Base-by-base conservation (phyloP, 2,888 invertebrate species). In the Nephrotoma appendiculata region DNA sequence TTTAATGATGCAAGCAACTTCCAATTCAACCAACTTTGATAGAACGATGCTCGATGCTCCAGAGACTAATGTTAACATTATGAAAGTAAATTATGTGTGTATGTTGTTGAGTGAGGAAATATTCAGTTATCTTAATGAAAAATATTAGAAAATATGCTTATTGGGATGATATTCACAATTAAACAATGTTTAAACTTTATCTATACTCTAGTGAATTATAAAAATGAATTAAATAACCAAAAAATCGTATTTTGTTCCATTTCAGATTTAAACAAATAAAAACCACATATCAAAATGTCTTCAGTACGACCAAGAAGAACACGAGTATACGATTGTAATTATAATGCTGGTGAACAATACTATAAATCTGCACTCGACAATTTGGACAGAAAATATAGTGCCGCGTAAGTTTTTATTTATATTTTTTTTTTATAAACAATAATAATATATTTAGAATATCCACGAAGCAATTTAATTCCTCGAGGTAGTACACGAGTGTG, bases 271-370 rank as follows among this genome's bases (percentile, higher is more conserved):
- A 52, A 41, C 12, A 52, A 41, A n/a, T 31, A 31, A 48, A 86
- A 45, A 52, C 19, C 42, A 31, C 31, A 86, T 9, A 31, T 83
- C 31, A 84, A 48, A 48, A 86, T 86, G 86, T 86, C 86, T 57
- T 43, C 44, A 86, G 41, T 41, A n/a, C 41, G 52, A 57, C 86
- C 86, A 86, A 88, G 96, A 89, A 94, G 95, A 90, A 96, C 96
- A 43, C 95, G 95, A 91, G 95, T 97, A 89, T 97, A 97, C 91
- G 96, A 96, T 90, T 96, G 96, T 91, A 97, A 96, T 91, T 96
- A 96, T 92, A 95, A 95, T 92, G 95, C 96, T 90, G 96, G 96
- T 87, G 95, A 96, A 92, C 95, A 95, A 89, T 96, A 96, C 91
- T 97, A 97, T 93, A 95, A 94, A 89, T 94, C 96, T 11, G 95